Evolutionary conservation across 2,888 invertebrate species (phyloP).

Genomic region (Glaucopsyche alexis): DNA sequence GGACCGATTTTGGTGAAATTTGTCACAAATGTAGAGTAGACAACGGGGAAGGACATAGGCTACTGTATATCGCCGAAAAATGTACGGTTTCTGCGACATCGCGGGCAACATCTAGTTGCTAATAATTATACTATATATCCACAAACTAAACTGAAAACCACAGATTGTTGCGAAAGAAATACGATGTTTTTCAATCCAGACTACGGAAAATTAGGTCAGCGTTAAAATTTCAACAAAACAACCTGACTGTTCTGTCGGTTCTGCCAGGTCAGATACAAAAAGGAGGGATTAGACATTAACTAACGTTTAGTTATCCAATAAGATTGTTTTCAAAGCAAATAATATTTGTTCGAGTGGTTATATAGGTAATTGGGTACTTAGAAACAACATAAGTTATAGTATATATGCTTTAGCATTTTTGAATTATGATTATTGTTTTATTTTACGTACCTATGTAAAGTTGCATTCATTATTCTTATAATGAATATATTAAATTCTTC

Average conservation of each 20-base stretch:
- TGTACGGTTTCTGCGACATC: no score
- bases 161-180: no score
- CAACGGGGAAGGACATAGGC: no score
- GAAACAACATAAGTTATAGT: neutral
- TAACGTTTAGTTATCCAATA: neutral
- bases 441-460: neutral
- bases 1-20: no score
- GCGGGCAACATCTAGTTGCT: no score
- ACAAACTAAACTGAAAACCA: no score
- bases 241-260: neutral
- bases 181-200: constrained; percentile 4
- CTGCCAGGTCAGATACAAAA: neutral
- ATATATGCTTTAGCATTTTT: neutral
- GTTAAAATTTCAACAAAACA: constrained; percentile 4
- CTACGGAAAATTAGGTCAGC: neutral
- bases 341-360: neutral
- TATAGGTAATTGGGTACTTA: neutral
- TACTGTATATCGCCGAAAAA: no score
- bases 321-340: neutral
- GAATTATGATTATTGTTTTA: neutral
- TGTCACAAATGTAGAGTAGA: no score
- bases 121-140: no score
- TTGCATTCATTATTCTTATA: no score
- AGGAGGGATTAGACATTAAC: neutral
- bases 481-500: no score